Evolutionary conservation across 1,140 invertebrate genomes (phyloP), one percentile per base, ranked within the genome.

Genomic region (Heliconius congener): DNA sequence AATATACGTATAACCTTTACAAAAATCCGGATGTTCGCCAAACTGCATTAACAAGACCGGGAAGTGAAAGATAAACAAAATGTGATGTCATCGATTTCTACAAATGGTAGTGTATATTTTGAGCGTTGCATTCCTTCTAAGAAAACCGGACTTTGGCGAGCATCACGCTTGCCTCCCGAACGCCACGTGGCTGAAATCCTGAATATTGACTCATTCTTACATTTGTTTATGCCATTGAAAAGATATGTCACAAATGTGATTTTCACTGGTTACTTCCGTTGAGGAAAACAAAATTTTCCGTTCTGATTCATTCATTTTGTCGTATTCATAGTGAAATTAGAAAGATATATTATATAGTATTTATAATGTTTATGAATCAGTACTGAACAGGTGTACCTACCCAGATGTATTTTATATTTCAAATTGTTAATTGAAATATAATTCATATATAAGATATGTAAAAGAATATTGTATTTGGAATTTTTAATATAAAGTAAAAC

Each of bases 141-240:
- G 87, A 88, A 88, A 86, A 90, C 88, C 88, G 89, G 87, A 91
- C 86, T 77, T 90, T 88, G 87, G 84, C 83, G 81, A 80, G 79
- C 82, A 16, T 77, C 71, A 19, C 37, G 27, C 50, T 82, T 66
- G 83, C 81, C 84, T 85, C 84, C 82, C 16, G 11, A 55, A 70
- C 39, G 82, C 81, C 87, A 88, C 85, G 85, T 88, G 88, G 82
- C 81, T 74, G 74, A 27, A 74, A 70, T 84, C 80, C 83, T 84
- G 82, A 55, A 71, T 52, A 34, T 73, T 88, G 85, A 90, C 73
- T 86, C 87, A 88, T 85, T 76, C 71, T 52, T 46, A 18, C 6
- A 71, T 77, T 77, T 77, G 76, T 77, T 77, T 77, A 77, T 70
- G 66, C 23, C 74, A 71, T n/a, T 55, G 34, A 82, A 76, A 77